phyloP scores from a whole-genome alignment of 2,888 invertebrate genomes.

The Scaptomyza polygonia region DNA sequence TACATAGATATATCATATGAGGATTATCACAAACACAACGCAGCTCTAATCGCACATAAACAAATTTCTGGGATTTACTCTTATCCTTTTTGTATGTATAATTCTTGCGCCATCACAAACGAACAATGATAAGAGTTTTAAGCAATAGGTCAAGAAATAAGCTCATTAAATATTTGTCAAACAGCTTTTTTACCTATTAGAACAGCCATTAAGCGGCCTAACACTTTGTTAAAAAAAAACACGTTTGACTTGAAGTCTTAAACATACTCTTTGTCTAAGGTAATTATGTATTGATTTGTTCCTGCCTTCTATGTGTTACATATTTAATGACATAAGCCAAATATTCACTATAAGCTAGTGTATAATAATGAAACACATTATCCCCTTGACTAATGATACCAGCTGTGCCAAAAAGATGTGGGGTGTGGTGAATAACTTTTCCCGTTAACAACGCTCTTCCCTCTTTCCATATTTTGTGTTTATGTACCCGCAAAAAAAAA shows the following conservation, averaged over 20 bases:
- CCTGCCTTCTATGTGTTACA: not conserved
- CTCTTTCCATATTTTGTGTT: not conserved
- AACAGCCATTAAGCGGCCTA: not conserved
- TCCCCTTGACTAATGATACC: conserved; percentile 1
- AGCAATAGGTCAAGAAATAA: not conserved
- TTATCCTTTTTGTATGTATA: not conserved
- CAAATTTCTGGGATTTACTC: conserved; percentile 6
- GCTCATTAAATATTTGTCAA: conserved; percentile 1
- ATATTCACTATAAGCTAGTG: not conserved
- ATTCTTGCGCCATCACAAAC: not conserved
- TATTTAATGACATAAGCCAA: not conserved
- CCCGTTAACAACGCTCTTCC: not conserved
- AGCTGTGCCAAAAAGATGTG: not conserved
- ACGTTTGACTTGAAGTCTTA: too few species aligned
- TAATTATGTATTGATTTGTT: too few species aligned
- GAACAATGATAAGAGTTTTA: not conserved
- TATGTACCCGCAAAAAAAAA: conserved; percentile 49
- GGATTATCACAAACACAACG: conserved; percentile 5
- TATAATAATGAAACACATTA: not conserved
- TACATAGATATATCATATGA: not conserved
- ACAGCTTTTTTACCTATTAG: not conserved
- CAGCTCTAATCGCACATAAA: conserved; percentile 6
- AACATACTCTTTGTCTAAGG: not conserved
- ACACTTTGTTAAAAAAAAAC: too few species aligned
- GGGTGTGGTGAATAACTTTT: not conserved